Evolutionary conservation across 1,140 invertebrate genomes (phyloP), one percentile per base, ranked within the genome.

Genomic region (Aphis gossypii): DNA sequence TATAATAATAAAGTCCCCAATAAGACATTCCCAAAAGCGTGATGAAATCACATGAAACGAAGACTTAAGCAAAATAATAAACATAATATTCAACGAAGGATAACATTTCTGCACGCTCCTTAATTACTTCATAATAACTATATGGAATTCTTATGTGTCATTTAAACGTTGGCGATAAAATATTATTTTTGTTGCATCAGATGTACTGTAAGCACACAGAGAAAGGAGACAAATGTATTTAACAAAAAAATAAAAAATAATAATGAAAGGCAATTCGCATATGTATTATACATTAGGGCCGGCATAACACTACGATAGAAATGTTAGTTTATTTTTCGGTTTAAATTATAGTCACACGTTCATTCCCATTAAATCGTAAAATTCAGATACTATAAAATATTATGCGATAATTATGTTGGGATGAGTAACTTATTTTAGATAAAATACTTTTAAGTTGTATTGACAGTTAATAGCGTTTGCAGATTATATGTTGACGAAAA

Each of bases 111-210:
- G 54, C 38, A n/a, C 54, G 38, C 25, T 60, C 54, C 89, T 90
- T 90, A 90, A 90, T 90, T 68, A 90, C 89, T 68, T 56, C 89
- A 60, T 68, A 68, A 68, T 90, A 90, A 90, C 89, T 25, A 87
- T 51, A 44, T 14, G 25, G 14, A 68, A 44, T 56, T 60, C 38
- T 30, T 60, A 60, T 41, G 54, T 56, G 88, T 14, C 48, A 20
- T 41, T 60, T 44, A n/a, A 41, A 90, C 54, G 89, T 60, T 44
- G 18, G 35, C 7, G 41, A 56, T 56, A 60, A 68, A 68, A 68
- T 90, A 68, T 56, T 56, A n/a, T 90, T 90, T 38, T 68, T 68
- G n/a, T 90, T 60, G 56, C 89, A 35, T 90, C 89, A 90, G 25
- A n/a, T 2, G 25, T 11, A 21, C 30, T 23, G 11, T 44, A 9